phyloP scores from a whole-genome alignment of 2,888 invertebrate genomes.

The Noctua pronuba region DNA sequence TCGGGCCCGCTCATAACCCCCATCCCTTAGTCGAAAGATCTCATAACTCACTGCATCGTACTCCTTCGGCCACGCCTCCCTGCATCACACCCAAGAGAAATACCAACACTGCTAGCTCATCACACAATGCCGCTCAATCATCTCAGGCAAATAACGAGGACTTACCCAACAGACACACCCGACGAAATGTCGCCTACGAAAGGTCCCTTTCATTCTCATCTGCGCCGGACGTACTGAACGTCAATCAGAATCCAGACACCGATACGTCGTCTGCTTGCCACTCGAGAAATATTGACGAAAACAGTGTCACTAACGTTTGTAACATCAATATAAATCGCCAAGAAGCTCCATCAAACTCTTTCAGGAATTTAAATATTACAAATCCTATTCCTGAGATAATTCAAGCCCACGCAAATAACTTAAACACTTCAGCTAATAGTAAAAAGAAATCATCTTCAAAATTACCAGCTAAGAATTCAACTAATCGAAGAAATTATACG shows the following conservation, averaged over 20 bases:
- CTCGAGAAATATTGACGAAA: slow-evolving; percentile 74
- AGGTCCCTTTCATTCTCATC: slow-evolving; percentile 87
- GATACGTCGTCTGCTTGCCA: slow-evolving; percentile 68
- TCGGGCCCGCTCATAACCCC: slow-evolving; percentile 79
- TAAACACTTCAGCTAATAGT: slow-evolving; percentile 79
- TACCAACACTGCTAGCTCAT: slow-evolving; percentile 74
- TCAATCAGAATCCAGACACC: slow-evolving; percentile 84
- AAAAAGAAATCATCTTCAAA: slow-evolving; percentile 88
- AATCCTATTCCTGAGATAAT: slow-evolving; percentile 87
- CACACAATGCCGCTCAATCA: slow-evolving; percentile 63
- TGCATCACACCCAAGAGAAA: slow-evolving; percentile 83
- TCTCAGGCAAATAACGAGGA: slow-evolving; percentile 71
- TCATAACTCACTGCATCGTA: slow-evolving; percentile 87
- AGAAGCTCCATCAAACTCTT: slow-evolving; percentile 76
- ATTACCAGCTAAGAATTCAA: slow-evolving; percentile 86
- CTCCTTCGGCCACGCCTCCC: slow-evolving; percentile 78
- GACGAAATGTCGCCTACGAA: slow-evolving; percentile 82
- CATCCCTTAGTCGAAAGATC: slow-evolving; percentile 90
- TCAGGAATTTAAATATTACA: slow-evolving; percentile 82
- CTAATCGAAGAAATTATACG: slow-evolving; percentile 80
- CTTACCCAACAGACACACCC: slow-evolving; percentile 68
- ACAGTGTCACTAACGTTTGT: slow-evolving; percentile 64
- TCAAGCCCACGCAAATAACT: slow-evolving; percentile 86
- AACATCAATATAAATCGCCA: slow-evolving; percentile 81
- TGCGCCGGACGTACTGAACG: slow-evolving; percentile 90